These are phyloP conservation scores for Onychomys arenicola DNA, from an alignment of 2,797 vertebrate species.

Conservation along the genomic window DNA sequence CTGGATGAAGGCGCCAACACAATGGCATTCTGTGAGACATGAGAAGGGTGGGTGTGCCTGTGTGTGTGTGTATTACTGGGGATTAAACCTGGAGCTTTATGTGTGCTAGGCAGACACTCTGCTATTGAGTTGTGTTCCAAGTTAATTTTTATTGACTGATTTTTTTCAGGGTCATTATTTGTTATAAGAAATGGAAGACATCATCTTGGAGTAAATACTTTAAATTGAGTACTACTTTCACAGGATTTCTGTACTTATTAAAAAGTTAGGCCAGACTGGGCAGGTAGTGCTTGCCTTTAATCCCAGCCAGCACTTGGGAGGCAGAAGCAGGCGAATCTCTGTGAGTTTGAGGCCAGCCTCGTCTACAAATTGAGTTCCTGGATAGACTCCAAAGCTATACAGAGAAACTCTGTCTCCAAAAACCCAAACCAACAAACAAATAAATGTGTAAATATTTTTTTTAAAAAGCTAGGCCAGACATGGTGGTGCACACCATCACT, in stretches of 20 bases:
- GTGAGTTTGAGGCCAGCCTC: neutral
- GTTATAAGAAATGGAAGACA: neutral
- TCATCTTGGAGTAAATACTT: neutral
- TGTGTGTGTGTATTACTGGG: neutral
- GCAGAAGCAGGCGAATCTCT: neutral
- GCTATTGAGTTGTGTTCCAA: neutral
- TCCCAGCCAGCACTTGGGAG: neutral
- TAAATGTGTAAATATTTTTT: too few species aligned
- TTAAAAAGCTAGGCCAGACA: too few species aligned
- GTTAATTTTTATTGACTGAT: neutral
- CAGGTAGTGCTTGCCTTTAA: neutral
- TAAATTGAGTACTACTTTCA: neutral
- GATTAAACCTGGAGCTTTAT: neutral
- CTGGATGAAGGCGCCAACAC: neutral
- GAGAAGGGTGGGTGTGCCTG: too few species aligned
- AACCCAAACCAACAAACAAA: too few species aligned
- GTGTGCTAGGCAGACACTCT: neutral
- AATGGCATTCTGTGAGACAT: neutral
- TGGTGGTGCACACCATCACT: too few species aligned
- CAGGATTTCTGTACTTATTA: conserved; percentile 1
- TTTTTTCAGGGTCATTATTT: neutral
- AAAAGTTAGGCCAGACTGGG: neutral
- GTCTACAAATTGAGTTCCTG: too few species aligned
- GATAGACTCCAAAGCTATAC: too few species aligned
- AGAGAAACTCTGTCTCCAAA: too few species aligned